phyloP scores from a whole-genome alignment of 2,888 invertebrate species.

The Chymomyza caudatula region DNA sequence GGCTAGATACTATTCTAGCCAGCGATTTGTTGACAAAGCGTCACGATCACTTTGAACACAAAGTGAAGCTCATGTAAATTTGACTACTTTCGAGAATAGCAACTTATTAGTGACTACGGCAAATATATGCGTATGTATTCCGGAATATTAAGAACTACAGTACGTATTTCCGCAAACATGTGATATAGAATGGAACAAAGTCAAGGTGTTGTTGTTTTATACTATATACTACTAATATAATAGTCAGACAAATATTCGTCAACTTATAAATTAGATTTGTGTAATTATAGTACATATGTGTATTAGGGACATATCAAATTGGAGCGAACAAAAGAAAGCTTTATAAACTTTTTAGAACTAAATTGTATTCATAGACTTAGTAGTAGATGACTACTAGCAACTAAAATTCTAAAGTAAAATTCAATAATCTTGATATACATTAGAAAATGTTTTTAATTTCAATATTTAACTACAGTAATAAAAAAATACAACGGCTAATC shows the following conservation, averaged over 20 bases:
- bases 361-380: background rate
- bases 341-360: constrained; percentile 29
- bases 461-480: constrained; percentile 56
- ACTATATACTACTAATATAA: constrained; percentile 7
- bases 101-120: constrained; percentile 19
- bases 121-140: constrained; percentile 28
- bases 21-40: constrained; percentile 41
- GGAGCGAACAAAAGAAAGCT: constrained; percentile 31
- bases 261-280: constrained; percentile 24
- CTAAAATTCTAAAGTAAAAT: constrained; percentile 45
- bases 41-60: constrained; percentile 46
- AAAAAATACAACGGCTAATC: constrained; percentile 63
- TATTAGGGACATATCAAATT: constrained; percentile 63
- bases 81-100: background rate
- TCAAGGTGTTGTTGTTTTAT: constrained; percentile 36
- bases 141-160: background rate
- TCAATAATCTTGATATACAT: constrained; percentile 56
- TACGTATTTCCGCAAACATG: constrained; percentile 35
- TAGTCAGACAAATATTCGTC: constrained; percentile 14
- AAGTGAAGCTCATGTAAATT: constrained; percentile 58
- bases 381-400: background rate
- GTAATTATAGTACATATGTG: constrained; percentile 1
- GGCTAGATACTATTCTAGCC: constrained; percentile 26
- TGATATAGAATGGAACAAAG: constrained; percentile 55
- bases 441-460: constrained; percentile 48